Evolutionary conservation across 2,113 vertebrate genomes (phyloP).

Genomic region (Lepus europaeus): DNA sequence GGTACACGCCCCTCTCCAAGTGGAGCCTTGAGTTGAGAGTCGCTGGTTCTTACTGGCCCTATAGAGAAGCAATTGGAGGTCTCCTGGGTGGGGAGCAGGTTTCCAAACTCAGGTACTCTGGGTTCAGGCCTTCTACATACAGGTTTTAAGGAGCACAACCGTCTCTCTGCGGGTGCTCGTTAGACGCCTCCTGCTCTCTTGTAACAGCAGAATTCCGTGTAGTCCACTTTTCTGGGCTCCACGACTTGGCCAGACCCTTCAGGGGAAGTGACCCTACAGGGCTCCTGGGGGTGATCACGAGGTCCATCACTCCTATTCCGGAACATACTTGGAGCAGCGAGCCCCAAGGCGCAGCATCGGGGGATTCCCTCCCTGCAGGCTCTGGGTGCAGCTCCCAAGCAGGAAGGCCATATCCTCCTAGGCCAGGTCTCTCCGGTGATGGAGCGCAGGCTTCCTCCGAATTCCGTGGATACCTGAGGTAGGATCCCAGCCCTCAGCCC

Average conservation of each 20-base stretch:
- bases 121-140: background rate
- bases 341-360: background rate
- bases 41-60: background rate
- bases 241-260: background rate
- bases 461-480: conserved; percentile 63
- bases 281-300: background rate
- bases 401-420: conserved; percentile 43
- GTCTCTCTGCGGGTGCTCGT: background rate
- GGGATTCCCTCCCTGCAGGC: conserved; percentile 26
- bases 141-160: background rate
- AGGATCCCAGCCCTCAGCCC: conserved; percentile 25
- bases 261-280: background rate
- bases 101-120: background rate
- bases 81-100: background rate
- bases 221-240: background rate
- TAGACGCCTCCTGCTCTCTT: background rate
- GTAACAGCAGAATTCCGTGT: background rate
- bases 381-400: background rate
- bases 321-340: background rate
- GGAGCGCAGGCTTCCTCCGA: background rate
- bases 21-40: background rate
- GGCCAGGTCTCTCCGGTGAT: background rate
- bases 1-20: conserved; percentile 17
- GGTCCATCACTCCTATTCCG: background rate
- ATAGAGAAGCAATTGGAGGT: background rate